Evolutionary conservation across 2,113 vertebrate species (phyloP), one percentile per base, ranked within the genome.

Genomic region (Clarias magur): DNA sequence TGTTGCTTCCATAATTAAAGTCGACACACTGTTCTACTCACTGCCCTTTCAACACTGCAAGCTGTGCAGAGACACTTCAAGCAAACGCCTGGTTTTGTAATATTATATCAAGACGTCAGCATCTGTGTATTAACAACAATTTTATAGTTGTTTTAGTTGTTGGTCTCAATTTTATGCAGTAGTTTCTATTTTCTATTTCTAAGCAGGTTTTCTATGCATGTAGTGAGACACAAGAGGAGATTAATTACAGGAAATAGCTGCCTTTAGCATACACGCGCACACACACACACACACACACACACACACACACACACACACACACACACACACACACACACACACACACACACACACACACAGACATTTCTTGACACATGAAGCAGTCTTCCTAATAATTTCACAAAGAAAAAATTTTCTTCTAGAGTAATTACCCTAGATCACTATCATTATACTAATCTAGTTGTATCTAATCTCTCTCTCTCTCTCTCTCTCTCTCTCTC

Each of bases 1-100:
- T 72, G 87, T 87, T 63, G 63, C 85, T 56, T 53, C 34, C 67
- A 68, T 65, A 88, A 90, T 85, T 81, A 73, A 75, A 80, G 78
- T 48, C 86, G 67, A 86, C 84, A 73, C 80, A 62, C 72, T 42
- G 56, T 53, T 78, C 68, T 19, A 75, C 30, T 34, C 73, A 67
- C 21, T 70, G 25, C 60, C 34, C 82, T 75, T 81, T 87, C 75
- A 86, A 38, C 54, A 83, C 16, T 19, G 48, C 13, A 83, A 21
- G 59, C 38, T 13, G 21, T 62, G 73, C 38, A 80, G 16, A 11
- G 12, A 48, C 86, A 54, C 67, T 73, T 54, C 17, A 67, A 84
- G 62, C 21, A 60, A 67, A 70, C 38, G 62, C n/a, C 63, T 56
- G 15, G 16, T 12, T 88, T 72, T 84, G 48, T 84, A 72, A 73